Evolutionary conservation across 2,113 vertebrate species (phyloP).

Genomic region (Delphinapterus leucas): DNA sequence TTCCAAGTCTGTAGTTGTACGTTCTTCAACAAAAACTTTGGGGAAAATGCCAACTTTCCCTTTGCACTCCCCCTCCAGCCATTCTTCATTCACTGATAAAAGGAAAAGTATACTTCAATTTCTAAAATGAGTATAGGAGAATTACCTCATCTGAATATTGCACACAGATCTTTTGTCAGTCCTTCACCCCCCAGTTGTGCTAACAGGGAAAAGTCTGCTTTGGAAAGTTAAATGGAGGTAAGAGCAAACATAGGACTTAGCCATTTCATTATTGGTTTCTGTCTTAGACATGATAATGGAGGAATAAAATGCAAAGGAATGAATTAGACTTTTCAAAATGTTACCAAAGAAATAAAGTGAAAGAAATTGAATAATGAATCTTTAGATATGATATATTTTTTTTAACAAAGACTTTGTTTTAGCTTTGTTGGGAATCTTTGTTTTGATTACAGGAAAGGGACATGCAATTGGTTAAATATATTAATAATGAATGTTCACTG

Average conservation of each 20-base stretch:
- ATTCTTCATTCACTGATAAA: conserved; percentile 92
- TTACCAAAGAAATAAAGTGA: not conserved
- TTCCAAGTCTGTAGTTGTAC: not conserved
- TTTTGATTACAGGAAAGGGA: not conserved
- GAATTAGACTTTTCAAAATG: not conserved
- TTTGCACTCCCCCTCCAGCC: conserved; percentile 92
- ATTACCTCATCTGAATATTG: too few species aligned
- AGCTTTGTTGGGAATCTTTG: not conserved
- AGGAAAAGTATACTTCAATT: not conserved
- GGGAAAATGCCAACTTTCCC: conserved; percentile 95
- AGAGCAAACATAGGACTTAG: not conserved
- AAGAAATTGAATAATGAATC: not conserved
- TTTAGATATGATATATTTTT: not conserved
- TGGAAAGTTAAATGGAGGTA: not conserved
- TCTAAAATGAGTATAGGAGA: not conserved
- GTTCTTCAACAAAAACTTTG: conserved; percentile 84
- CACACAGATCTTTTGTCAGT: too few species aligned
- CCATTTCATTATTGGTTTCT: not conserved
- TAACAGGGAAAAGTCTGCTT: not conserved
- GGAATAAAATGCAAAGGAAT: not conserved
- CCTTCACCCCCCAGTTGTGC: not conserved
- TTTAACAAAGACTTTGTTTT: not conserved
- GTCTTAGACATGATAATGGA: not conserved
- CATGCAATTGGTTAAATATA: not conserved
- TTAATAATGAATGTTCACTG: not conserved